Base-by-base conservation (phyloP, 2,888 invertebrate species). In the Petrolisthes manimaculis region DNA sequence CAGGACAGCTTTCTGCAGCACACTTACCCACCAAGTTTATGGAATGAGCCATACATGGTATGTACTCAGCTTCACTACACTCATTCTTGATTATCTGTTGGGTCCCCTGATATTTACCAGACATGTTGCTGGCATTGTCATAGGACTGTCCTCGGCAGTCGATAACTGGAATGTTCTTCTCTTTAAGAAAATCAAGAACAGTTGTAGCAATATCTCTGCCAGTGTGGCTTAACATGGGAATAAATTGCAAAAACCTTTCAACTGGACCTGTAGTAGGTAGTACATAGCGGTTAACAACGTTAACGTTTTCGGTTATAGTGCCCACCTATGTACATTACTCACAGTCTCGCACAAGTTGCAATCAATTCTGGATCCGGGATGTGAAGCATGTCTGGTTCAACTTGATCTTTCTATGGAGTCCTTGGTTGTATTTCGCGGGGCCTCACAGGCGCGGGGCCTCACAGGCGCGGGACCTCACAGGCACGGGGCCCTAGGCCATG, bases 131-230 rank as follows among this genome's bases (percentile, higher is more conserved):
- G 18, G 75, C 83, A 84, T 84, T 84, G 55, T 84, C 74, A 84
- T 84, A 84, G 61, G 56, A 75, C 55, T 84, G 83, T 69, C 74
- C 83, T 54, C 74, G 69, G 83, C 75, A 84, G 14, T 84, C 51
- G 74, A 5, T 74, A 6, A 74, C 74, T 74, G 74, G 74, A 74
- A 74, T 74, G 74, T 74, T 74, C 74, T 74, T 74, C 21, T 21
- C 74, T 74, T 74, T n/a, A n/a, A 74, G 21, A 21, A 74, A 74
- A 74, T 74, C 74, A 74, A 74, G 74, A 74, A 74, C 74, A 74
- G 74, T 74, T 74, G 74, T 74, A 74, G 74, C n/a, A 74, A 74
- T 74, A 74, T 74, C 74, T 74, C n/a, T 74, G 74, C 74, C n/a
- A 74, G 18, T 74, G 74, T 74, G 74, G 74, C 74, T 74, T 74